Evolutionary conservation across 2,113 vertebrate species (phyloP).

Genomic region (Dinomys branickii): DNA sequence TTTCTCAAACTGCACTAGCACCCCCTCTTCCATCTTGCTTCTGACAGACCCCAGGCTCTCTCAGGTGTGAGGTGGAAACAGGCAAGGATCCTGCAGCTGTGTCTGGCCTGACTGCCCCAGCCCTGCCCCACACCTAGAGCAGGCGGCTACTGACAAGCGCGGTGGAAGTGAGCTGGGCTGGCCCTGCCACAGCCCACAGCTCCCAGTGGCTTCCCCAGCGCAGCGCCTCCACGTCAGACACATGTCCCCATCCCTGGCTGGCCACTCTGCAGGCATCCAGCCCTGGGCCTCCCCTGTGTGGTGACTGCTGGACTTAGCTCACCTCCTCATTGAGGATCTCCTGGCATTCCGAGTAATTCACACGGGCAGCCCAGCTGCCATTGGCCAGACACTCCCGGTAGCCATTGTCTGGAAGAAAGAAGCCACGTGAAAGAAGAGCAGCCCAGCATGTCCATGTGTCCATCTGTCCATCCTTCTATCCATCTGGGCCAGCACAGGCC

Average conservation of each 20-base stretch:
- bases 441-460: background rate
- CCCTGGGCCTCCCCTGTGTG: background rate
- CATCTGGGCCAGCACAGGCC: background rate
- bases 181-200: rapidly evolving
- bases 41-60: background rate
- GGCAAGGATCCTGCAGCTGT: background rate
- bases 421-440: background rate
- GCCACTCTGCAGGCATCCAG: background rate
- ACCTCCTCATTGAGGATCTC: constrained; percentile 94
- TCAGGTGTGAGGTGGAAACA: background rate
- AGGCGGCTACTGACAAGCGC: background rate
- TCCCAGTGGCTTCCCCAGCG: background rate
- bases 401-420: constrained; percentile 89
- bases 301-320: background rate
- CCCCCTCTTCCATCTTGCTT: background rate
- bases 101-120: background rate
- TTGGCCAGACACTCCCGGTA: constrained; percentile 92
- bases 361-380: constrained; percentile 91
- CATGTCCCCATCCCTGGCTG: background rate
- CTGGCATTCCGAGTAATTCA: constrained; percentile 93
- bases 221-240: background rate
- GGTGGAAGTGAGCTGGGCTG: background rate
- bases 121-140: background rate
- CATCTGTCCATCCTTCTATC: background rate
- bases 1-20: background rate